These are phyloP conservation scores for Phyllotreta cruciferae DNA, from an alignment of 2,888 invertebrate species.

Conservation along the genomic window DNA sequence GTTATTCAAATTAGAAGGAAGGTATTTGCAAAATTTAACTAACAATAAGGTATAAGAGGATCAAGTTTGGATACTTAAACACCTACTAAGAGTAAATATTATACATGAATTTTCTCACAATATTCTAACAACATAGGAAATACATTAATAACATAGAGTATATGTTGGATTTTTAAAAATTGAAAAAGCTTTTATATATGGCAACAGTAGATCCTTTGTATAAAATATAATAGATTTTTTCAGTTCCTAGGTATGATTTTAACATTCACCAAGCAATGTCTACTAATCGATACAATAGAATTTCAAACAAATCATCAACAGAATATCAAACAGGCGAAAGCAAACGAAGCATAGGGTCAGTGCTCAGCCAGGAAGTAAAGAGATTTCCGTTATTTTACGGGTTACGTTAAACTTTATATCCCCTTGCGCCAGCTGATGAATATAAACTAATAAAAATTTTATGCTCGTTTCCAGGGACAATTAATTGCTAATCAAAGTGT, in stretches of 20 bases:
- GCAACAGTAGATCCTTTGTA: no score
- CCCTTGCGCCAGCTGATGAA: conserved; percentile 5
- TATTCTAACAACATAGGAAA: no score
- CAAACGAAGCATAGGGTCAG: conserved; percentile 1
- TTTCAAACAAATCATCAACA: neutral
- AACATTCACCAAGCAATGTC: neutral
- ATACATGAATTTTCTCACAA: no score
- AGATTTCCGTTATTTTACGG: conserved; percentile 16
- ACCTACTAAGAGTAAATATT: no score
- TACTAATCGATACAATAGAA: conserved; percentile 9
- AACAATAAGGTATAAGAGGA: no score
- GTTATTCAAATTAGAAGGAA: no score
- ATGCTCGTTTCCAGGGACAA: neutral
- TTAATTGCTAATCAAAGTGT: conserved; percentile 1
- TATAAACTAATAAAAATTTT: conserved; percentile 12
- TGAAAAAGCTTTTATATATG: no score
- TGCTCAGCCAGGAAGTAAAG: conserved; percentile 16
- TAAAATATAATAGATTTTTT: no score
- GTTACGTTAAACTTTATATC: conserved; percentile 3
- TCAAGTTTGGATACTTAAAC: no score
- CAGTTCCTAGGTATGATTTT: neutral
- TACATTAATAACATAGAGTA: no score
- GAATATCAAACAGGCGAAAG: neutral
- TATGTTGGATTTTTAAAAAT: no score
- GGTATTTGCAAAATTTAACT: no score